phyloP scores from a whole-genome alignment of 2,888 invertebrate genomes.

The Asteroscopus sphinx region DNA sequence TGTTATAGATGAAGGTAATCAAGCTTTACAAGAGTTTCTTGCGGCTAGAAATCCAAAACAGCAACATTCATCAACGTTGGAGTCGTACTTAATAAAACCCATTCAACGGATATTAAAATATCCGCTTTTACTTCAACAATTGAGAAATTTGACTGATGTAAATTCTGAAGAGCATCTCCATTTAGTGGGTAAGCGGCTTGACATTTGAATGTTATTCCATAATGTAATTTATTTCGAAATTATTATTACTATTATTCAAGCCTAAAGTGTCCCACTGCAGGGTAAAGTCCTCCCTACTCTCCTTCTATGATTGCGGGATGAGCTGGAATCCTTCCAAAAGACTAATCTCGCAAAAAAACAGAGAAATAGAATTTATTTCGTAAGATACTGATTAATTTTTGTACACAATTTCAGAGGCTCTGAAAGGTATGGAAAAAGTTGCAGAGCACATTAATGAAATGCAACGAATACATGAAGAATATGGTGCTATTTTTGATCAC shows the following conservation, averaged over 20 bases:
- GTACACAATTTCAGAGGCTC: conserved; percentile 92
- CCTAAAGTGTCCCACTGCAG: too few species aligned
- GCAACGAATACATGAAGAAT: conserved; percentile 99
- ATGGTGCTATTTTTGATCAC: conserved; percentile 99
- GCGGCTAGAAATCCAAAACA: conserved; percentile 98
- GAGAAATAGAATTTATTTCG: conserved; percentile 17
- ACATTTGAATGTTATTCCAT: conserved; percentile 24
- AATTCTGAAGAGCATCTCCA: conserved; percentile 98
- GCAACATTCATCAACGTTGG: conserved; percentile 98
- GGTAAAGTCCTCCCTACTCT: too few species aligned
- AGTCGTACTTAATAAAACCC: conserved; percentile 99
- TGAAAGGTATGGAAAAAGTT: conserved; percentile 99
- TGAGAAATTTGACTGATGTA: conserved; percentile 97
- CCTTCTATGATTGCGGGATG: too few species aligned
- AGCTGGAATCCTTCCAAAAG: too few species aligned
- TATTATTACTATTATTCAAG: too few species aligned
- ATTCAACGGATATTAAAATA: conserved; percentile 99
- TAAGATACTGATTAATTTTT: not conserved
- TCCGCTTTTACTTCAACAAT: conserved; percentile 97
- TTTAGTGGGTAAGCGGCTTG: conserved; percentile 93
- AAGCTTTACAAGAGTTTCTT: conserved; percentile 98
- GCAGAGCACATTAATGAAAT: conserved; percentile 99
- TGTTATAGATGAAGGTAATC: conserved; percentile 96
- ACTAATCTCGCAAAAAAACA: too few species aligned
- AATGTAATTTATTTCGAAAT: conserved; percentile 13